Evolutionary conservation across 2,113 vertebrate genomes (phyloP).

Genomic region (Gallinago media): DNA sequence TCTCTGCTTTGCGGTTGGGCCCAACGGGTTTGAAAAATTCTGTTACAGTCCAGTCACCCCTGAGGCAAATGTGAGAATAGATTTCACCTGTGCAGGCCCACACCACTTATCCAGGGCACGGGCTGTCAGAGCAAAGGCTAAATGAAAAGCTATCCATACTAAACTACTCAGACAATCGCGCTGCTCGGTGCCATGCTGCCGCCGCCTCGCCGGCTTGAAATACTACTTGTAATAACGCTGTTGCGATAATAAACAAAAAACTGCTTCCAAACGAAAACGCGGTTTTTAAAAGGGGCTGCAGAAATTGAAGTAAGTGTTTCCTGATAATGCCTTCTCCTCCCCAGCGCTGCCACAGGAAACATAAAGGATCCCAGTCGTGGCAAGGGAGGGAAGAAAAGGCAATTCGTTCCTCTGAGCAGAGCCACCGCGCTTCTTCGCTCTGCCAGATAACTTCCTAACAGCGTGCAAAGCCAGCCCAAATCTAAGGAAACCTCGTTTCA

Average conservation of each 20-base stretch:
- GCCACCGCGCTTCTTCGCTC: neutral
- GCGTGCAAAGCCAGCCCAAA: neutral
- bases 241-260: slow-evolving; percentile 46
- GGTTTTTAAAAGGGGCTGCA: slow-evolving; percentile 7
- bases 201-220: slow-evolving; percentile 30
- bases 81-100: slow-evolving; percentile 98
- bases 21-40: slow-evolving; percentile 98
- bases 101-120: slow-evolving; percentile 93
- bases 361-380: slow-evolving; percentile 11
- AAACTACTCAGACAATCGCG: slow-evolving; percentile 80
- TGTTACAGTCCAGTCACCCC: slow-evolving; percentile 98
- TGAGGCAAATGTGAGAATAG: slow-evolving; percentile 99
- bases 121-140: slow-evolving; percentile 94
- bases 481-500: neutral
- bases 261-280: neutral
- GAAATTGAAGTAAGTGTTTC: neutral
- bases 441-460: neutral
- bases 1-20: slow-evolving; percentile 98
- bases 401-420: slow-evolving; percentile 30
- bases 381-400: slow-evolving; percentile 9
- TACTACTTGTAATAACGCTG: slow-evolving; percentile 58
- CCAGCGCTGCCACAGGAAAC: neutral
- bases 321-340: slow-evolving; percentile 10
- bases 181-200: slow-evolving; percentile 62
- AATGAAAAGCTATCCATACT: slow-evolving; percentile 94